Percentiles rank a stretch among this genome's conserved stretches.
Evolutionary conservation across 2,888 invertebrate genomes (phyloP).

Genomic region (Seladonia tumulorum): DNA sequence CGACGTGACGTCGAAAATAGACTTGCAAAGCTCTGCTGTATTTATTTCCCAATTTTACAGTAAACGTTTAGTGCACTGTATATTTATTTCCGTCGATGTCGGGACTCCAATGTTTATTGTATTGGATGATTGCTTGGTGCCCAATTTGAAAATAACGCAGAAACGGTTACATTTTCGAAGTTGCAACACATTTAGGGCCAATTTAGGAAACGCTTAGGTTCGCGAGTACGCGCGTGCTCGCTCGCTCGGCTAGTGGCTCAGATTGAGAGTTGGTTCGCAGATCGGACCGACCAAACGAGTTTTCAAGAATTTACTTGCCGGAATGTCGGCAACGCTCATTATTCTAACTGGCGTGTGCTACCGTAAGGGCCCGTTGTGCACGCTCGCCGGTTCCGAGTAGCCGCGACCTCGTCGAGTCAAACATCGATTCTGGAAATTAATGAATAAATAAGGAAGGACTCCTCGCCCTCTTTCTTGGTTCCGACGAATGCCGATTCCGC

Average conservation of each 20-base stretch:
- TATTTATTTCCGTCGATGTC: not conserved
- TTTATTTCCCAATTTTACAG: too few species aligned
- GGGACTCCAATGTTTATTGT: not conserved
- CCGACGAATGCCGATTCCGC: conserved; percentile 28
- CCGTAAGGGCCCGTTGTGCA: conserved; percentile 63
- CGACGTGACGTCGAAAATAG: not conserved
- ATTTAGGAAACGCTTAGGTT: conserved; percentile 73
- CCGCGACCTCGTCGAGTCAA: conserved; percentile 59
- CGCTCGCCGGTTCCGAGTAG: conserved; percentile 61
- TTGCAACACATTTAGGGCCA: conserved; percentile 68
- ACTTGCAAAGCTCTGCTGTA: too few species aligned
- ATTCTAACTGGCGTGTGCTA: conserved; percentile 75
- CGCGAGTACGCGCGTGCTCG: conserved; percentile 62
- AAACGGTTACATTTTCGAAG: not conserved
- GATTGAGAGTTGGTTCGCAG: conserved; percentile 75
- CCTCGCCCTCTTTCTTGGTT: conserved; percentile 17
- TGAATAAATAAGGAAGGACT: conserved; percentile 64
- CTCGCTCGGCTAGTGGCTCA: conserved; percentile 64
- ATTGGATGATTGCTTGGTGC: not conserved
- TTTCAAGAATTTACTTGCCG: conserved; percentile 81
- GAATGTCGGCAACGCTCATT: conserved; percentile 80
- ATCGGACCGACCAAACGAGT: conserved; percentile 79
- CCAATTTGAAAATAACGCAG: not conserved
- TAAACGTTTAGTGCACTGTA: too few species aligned
- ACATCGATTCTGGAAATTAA: conserved; percentile 69